These are phyloP conservation scores for Sakesphorus luctuosus DNA, from an alignment of 2,113 vertebrate genomes.

Conservation along the genomic window DNA sequence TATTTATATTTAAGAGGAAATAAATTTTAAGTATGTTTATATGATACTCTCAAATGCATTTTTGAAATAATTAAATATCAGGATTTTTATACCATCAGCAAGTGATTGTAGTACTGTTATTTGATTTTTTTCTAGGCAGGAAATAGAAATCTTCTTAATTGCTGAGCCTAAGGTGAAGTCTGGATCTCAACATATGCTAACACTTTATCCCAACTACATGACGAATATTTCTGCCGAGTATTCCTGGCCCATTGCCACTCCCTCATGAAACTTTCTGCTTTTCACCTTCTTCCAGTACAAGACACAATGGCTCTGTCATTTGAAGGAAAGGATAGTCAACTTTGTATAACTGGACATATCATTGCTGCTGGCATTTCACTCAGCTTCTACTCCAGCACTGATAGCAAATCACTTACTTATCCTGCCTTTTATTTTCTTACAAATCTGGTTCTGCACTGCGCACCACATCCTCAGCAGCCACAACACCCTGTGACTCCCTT, in stretches of 20 bases:
- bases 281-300: neutral
- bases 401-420: neutral
- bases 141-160: neutral
- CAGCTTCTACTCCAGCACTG: neutral
- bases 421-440: neutral
- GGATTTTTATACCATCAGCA: neutral
- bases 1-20: neutral
- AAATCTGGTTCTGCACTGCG: neutral
- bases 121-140: neutral
- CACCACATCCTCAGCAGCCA: neutral
- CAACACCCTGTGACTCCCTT: neutral
- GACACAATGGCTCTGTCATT: neutral
- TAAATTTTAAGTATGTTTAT: neutral
- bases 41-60: neutral
- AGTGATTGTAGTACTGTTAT: neutral
- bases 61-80: neutral
- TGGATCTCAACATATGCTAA: neutral
- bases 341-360: neutral
- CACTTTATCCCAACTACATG: neutral
- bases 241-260: neutral
- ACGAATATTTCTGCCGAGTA: neutral
- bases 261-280: neutral
- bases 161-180: neutral
- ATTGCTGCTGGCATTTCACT: neutral
- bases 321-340: neutral